Conservation (phyloP, 2,888 invertebrate species). For the Rhaphigaster nebulosa region DNA sequence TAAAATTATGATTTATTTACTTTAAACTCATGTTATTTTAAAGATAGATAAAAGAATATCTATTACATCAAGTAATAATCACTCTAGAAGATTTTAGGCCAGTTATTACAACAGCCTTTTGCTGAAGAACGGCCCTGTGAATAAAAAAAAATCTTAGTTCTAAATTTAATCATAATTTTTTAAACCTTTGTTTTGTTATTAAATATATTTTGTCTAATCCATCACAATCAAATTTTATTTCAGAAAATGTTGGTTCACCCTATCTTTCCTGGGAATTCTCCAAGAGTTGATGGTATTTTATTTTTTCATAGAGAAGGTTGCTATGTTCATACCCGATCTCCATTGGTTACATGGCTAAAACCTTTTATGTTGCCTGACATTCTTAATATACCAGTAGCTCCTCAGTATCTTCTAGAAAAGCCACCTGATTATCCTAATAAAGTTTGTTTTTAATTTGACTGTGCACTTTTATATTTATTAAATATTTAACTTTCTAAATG, state of each 20-base stretch:
- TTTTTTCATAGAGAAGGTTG: conserved; percentile 90
- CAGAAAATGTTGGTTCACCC: conserved; percentile 62
- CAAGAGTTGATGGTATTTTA: conserved; percentile 85
- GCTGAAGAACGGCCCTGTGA: no score
- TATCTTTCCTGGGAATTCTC: conserved; percentile 67
- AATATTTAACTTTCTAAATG: not conserved
- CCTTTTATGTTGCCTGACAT: conserved; percentile 90
- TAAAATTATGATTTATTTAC: conserved; percentile 20
- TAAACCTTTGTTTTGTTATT: no score
- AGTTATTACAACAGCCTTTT: no score
- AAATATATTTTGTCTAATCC: not conserved
- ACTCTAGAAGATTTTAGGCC: no score
- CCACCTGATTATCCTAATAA: conserved; percentile 57
- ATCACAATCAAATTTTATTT: conserved; percentile 23
- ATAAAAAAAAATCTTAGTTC: no score
- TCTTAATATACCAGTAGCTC: conserved; percentile 68
- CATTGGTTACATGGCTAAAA: conserved; percentile 93
- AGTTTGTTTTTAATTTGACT: conserved; percentile 1
- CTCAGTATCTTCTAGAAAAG: conserved; percentile 61
- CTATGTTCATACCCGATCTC: conserved; percentile 85
- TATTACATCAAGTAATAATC: no score
- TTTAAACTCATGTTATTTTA: not conserved
- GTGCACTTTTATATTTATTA: not conserved
- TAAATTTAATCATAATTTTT: no score
- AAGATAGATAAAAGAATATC: not conserved